These are phyloP conservation scores for Helostoma temminkii DNA, from an alignment of 2,797 vertebrate species.

Conservation along the genomic window DNA sequence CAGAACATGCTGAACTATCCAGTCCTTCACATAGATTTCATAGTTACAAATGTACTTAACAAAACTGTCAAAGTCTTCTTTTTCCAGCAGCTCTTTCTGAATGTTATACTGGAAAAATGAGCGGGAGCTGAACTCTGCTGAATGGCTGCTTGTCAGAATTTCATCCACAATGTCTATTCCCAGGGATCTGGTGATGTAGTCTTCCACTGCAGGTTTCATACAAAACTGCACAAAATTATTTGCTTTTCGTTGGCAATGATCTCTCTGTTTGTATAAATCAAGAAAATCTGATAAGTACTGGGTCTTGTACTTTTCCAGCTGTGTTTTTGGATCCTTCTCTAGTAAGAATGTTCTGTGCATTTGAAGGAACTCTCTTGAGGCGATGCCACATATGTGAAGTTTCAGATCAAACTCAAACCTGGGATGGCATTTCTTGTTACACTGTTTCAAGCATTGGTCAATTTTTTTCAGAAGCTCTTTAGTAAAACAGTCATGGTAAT, in stretches of 20 bases:
- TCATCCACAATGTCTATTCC: conserved; percentile 72
- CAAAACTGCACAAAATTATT: conserved; percentile 56
- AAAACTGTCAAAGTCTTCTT: conserved; percentile 31
- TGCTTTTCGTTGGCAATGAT: conserved; percentile 67
- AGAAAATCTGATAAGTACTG: conserved; percentile 61
- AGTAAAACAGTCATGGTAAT: conserved; percentile 53
- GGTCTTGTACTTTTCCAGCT: conserved; percentile 46
- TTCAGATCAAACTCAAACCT: conserved; percentile 66
- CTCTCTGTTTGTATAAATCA: conserved; percentile 60
- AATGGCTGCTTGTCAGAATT: conserved; percentile 51
- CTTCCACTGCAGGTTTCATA: conserved; percentile 67
- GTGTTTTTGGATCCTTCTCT: background rate
- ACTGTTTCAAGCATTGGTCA: background rate
- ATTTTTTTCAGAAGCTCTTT: conserved; percentile 46
- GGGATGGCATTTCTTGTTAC: rapidly evolving
- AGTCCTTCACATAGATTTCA: conserved; percentile 64
- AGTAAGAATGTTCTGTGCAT: conserved; percentile 59
- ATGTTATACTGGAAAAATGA: conserved; percentile 68
- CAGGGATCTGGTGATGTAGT: conserved; percentile 61
- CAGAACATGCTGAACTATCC: conserved; percentile 56
- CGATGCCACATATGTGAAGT: conserved; percentile 64
- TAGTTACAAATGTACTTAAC: conserved; percentile 50
- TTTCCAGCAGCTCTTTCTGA: conserved; percentile 57
- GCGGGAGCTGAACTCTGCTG: conserved; percentile 60
- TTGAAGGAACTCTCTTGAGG: conserved; percentile 41